These are phyloP conservation scores for Hemicrepidius hirtus DNA, from an alignment of 2,888 invertebrate genomes.

Conservation along the genomic window DNA sequence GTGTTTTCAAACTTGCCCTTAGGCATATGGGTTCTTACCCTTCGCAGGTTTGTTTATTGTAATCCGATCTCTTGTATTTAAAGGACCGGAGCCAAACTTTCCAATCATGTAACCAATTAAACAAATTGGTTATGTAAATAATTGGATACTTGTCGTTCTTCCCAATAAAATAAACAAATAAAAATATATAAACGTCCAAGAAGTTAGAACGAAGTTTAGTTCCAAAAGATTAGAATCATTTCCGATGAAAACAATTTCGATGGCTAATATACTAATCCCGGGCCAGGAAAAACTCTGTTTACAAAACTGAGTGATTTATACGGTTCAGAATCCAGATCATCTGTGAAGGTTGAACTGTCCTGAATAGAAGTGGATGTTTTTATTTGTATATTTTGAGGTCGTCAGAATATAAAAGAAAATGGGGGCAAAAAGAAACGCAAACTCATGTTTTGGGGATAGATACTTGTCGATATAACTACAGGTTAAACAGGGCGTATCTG, in stretches of 20 bases:
- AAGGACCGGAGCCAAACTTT: too few species aligned
- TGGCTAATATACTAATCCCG: conserved; percentile 2
- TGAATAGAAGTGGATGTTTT: conserved; percentile 17
- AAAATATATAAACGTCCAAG: not conserved
- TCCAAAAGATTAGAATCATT: conserved; percentile 8
- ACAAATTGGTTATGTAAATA: too few species aligned
- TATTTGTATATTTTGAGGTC: conserved; percentile 29
- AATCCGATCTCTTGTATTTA: too few species aligned
- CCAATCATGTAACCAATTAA: too few species aligned
- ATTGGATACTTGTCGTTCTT: too few species aligned
- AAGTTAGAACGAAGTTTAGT: conserved; percentile 6
- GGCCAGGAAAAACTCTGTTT: conserved; percentile 17
- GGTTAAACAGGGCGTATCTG: not conserved
- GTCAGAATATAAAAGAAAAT: not conserved
- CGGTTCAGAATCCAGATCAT: conserved; percentile 6
- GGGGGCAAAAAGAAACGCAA: not conserved
- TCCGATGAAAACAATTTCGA: conserved; percentile 5
- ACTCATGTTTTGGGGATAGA: conserved; percentile 5
- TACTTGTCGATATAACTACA: conserved; percentile 1
- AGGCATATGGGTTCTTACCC: too few species aligned
- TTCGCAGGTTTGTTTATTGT: too few species aligned
- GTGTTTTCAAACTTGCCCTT: too few species aligned
- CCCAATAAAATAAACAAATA: too few species aligned
- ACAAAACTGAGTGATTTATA: conserved; percentile 32
- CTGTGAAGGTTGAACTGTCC: conserved; percentile 15